Percentiles rank a stretch among this genome's conserved stretches.
Conservation (phyloP, 2,797 vertebrate species). For the Ceyx erithaca region DNA sequence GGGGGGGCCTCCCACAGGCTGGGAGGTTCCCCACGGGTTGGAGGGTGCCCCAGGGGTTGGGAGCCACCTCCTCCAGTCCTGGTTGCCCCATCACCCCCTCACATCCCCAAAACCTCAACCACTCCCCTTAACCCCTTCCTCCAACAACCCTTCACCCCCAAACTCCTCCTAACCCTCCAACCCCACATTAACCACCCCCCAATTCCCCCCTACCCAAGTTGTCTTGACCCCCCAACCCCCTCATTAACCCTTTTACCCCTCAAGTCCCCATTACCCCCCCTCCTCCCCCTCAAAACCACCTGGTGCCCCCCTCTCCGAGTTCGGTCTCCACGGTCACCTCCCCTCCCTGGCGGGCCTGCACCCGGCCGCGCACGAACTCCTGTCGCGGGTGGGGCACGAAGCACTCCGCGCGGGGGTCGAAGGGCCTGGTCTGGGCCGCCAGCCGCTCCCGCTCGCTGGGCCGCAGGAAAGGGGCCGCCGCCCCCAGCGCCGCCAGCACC, state of each 20-base stretch:
- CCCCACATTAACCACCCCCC: neutral
- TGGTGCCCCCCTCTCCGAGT: neutral
- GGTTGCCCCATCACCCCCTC: neutral
- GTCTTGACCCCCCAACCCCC: too few species aligned
- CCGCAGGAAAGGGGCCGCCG: neutral
- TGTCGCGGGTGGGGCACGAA: neutral
- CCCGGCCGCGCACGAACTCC: neutral
- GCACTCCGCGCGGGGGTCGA: neutral
- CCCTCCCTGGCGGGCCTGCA: neutral
- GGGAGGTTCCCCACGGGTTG: neutral
- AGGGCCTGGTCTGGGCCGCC: neutral
- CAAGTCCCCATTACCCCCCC: too few species aligned
- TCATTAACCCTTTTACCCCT: too few species aligned
- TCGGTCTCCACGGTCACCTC: neutral
- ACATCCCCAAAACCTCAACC: too few species aligned
- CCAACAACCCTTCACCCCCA: neutral
- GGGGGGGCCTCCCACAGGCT: neutral
- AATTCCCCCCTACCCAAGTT: too few species aligned
- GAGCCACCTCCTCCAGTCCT: neutral
- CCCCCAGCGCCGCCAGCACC: neutral
- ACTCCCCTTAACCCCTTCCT: neutral
- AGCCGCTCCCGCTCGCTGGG: neutral
- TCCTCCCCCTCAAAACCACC: too few species aligned
- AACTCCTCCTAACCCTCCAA: neutral
- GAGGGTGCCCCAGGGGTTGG: neutral